These are phyloP conservation scores for Sparus aurata DNA, from an alignment of 2,797 vertebrate genomes.

Conservation along the genomic window DNA sequence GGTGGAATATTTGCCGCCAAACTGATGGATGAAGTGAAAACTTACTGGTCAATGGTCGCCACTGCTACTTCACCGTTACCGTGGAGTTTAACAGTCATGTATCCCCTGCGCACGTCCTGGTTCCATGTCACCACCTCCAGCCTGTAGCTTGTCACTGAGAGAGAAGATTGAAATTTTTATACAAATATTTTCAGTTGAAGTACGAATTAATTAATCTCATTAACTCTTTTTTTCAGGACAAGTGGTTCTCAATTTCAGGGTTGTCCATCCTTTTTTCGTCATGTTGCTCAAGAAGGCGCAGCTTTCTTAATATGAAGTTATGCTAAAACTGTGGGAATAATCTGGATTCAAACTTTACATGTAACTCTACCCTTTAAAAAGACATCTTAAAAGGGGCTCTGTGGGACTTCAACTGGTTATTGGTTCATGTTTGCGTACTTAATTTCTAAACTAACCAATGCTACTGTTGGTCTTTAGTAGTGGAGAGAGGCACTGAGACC, in stretches of 20 bases:
- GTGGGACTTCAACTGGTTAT: too few relatives aligned
- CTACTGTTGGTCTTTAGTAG: too few relatives aligned
- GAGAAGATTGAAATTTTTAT: background rate
- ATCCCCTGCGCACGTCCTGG: conserved; percentile 71
- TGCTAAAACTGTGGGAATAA: background rate
- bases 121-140: conserved; percentile 85
- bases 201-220: background rate
- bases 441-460: too few relatives aligned
- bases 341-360: background rate
- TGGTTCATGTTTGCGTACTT: too few relatives aligned
- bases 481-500: too few relatives aligned
- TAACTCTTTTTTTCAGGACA: background rate
- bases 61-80: conserved; percentile 58
- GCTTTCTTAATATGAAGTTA: background rate
- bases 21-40: background rate
- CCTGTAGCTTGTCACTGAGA: conserved; percentile 77
- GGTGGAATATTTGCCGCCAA: background rate
- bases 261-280: background rate
- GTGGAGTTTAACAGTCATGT: conserved; percentile 80
- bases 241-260: background rate
- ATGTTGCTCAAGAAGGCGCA: background rate
- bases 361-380: too few relatives aligned
- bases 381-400: too few relatives aligned
- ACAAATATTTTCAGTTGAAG: background rate
- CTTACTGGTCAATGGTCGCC: conserved; percentile 84